These are phyloP conservation scores for Agonopterix arenella DNA, from an alignment of 2,888 invertebrate species.

Conservation along the genomic window DNA sequence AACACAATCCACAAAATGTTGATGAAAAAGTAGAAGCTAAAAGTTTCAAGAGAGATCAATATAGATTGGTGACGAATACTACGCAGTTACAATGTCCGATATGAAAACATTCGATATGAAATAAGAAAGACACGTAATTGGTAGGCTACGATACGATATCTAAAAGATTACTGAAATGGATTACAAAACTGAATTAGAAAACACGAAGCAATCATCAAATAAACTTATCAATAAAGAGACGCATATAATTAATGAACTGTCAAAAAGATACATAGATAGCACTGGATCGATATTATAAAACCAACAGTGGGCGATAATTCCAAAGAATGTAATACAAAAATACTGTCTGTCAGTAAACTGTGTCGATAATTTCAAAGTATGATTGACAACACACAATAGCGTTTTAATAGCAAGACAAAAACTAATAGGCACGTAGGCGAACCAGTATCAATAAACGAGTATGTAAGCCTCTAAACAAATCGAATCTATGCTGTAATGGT, in stretches of 20 bases:
- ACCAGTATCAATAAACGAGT: conserved; percentile 16
- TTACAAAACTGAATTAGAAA: conserved; percentile 19
- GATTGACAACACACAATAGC: conserved; percentile 44
- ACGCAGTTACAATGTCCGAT: conserved; percentile 36
- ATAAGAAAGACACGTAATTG: conserved; percentile 37
- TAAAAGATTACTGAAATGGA: conserved; percentile 22
- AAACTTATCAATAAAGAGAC: conserved; percentile 10
- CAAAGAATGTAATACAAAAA: conserved; percentile 23
- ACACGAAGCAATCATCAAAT: neutral
- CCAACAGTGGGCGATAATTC: conserved; percentile 33
- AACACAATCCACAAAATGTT: neutral
- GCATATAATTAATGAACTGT: conserved; percentile 28
- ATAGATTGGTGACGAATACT: conserved; percentile 20
- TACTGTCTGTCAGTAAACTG: conserved; percentile 42
- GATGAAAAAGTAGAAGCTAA: neutral
- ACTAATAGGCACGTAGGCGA: conserved; percentile 35
- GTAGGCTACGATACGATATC: conserved; percentile 25
- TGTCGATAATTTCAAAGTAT: conserved; percentile 25
- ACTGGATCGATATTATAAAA: conserved; percentile 18
- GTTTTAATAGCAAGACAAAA: conserved; percentile 40
- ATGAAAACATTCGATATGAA: conserved; percentile 27
- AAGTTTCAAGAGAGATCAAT: conserved; percentile 7
- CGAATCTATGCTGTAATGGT: conserved; percentile 1
- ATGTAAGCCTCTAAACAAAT: conserved; percentile 3
- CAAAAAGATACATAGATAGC: conserved; percentile 28